A percentile compares a stretch with the other conserved stretches of the same genome.
Conservation (phyloP, 2,113 vertebrate species). For the Pipa parva region DNA sequence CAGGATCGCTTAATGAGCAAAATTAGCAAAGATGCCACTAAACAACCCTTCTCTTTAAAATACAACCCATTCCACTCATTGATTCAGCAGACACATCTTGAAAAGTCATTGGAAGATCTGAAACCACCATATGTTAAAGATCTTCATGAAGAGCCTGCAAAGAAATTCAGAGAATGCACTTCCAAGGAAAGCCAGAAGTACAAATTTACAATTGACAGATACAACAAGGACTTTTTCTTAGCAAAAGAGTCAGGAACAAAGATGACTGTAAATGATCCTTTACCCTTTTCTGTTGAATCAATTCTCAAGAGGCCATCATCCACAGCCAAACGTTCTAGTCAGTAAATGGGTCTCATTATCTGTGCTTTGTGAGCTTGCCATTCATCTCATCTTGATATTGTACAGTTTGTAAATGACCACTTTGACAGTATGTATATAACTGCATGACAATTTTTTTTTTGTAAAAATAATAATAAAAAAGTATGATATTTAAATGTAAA, state of each 20-base stretch:
- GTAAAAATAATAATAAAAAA: slow-evolving; percentile 43
- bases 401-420: slow-evolving; percentile 49
- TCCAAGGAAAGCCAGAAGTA: slow-evolving; percentile 68
- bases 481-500: slow-evolving; percentile 52
- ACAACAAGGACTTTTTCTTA: slow-evolving; percentile 69
- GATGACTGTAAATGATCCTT: slow-evolving; percentile 69
- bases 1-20: slow-evolving; percentile 71
- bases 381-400: slow-evolving; percentile 18
- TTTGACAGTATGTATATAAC: slow-evolving; percentile 49
- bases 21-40: slow-evolving; percentile 72
- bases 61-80: slow-evolving; percentile 80
- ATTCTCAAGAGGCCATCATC: slow-evolving; percentile 85
- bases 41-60: slow-evolving; percentile 68
- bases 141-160: slow-evolving; percentile 76
- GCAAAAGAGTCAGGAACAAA: slow-evolving; percentile 76
- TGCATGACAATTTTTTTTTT: slow-evolving; percentile 46
- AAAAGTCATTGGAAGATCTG: slow-evolving; percentile 67
- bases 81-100: slow-evolving; percentile 75
- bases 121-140: slow-evolving; percentile 75
- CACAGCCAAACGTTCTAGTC: slow-evolving; percentile 71
- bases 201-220: slow-evolving; percentile 69
- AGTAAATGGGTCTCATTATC: slow-evolving; percentile 50
- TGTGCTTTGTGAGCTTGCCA: neutral
- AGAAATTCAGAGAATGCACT: slow-evolving; percentile 74
- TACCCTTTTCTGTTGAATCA: slow-evolving; percentile 95